Percentiles rank a stretch among this genome's conserved stretches.
phyloP scores from a whole-genome alignment of 2,113 vertebrate species.

The Butorides virescens region DNA sequence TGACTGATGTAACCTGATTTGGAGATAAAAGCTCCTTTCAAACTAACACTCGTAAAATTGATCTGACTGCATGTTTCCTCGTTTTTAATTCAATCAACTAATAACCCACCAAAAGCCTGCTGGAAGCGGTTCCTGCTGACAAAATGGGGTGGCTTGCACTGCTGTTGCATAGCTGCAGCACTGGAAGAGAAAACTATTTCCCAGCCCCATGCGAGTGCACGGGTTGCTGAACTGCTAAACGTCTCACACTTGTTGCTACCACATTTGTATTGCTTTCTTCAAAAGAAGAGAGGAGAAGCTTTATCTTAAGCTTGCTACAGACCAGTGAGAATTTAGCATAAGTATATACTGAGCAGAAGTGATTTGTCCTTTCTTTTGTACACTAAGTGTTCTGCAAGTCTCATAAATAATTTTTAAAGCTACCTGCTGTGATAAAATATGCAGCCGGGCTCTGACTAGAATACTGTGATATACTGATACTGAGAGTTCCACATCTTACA shows the following conservation, averaged over 20 bases:
- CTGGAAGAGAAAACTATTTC: neutral
- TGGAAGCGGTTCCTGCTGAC: neutral
- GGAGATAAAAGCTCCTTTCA: neutral
- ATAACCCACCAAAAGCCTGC: neutral
- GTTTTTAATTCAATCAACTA: neutral
- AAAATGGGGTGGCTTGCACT: neutral
- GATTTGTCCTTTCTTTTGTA: conserved; percentile 44
- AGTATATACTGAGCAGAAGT: neutral
- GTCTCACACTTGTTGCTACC: neutral
- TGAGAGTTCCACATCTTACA: neutral
- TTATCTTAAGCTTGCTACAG: neutral
- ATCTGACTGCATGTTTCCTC: neutral
- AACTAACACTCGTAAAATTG: neutral
- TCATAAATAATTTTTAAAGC: conserved; percentile 56
- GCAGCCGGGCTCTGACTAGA: neutral
- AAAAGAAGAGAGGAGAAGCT: neutral
- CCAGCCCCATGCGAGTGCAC: neutral
- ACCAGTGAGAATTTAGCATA: neutral
- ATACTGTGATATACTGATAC: neutral
- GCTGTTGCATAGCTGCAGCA: neutral
- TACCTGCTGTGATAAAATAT: conserved; percentile 17
- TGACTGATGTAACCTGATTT: neutral
- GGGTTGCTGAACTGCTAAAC: neutral
- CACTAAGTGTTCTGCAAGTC: conserved; percentile 26
- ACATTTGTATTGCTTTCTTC: neutral